Base-by-base conservation (phyloP, 92 coral and sea anemone genomes). In the Blastomussa wellsi region DNA sequence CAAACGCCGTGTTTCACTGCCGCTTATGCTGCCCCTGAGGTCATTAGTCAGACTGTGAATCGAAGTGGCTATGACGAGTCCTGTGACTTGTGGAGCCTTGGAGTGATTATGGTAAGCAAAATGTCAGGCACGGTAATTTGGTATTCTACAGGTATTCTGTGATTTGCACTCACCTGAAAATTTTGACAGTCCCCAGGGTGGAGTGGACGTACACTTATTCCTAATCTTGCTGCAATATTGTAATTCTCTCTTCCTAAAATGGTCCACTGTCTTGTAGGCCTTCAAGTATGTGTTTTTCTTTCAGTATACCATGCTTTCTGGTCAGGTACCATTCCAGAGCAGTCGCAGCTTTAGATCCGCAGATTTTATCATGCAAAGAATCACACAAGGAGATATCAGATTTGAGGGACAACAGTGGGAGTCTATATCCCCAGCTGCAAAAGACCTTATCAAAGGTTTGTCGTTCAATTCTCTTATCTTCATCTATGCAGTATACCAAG, bases 281-380 rank as follows among this genome's bases (percentile, higher is more conserved):
- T n/a, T n/a, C n/a, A n/a, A n/a, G n/a, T 48, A 59, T 29, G 15
- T 19, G 16, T 55, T 74, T 55, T 16, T 3, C 49, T 42, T 70
- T 2, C 84, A 95, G 98, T 95, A 95, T 86, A 97, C 99, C 62
- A 97, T 97, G 99, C 76, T 97, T n/a, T 97, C 99, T 42, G 99
- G 99, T 36, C 98, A 95, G 88, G 99, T 97, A 14, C 99, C 99
- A 49, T 97, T 97, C 88, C 99, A 97, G 64, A 93, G 98, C 72
- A 91, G 98, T 86, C 95, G 97, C 39, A 97, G 99, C 79, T 94
- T 86, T 71, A 90, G 92, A 41, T 93, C 97, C 41, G 91, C 98
- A 26, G 95, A 93, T 33, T 93, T 95, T 73, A 92, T 97, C 44
- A 95, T 97, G 98, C 92, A 93, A n/a, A 88, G 99, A 85, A 97